Percentiles rank a stretch among this genome's conserved stretches.
Evolutionary conservation across 2,113 vertebrate genomes (phyloP).

Genomic region (Dascyllus trimaculatus): DNA sequence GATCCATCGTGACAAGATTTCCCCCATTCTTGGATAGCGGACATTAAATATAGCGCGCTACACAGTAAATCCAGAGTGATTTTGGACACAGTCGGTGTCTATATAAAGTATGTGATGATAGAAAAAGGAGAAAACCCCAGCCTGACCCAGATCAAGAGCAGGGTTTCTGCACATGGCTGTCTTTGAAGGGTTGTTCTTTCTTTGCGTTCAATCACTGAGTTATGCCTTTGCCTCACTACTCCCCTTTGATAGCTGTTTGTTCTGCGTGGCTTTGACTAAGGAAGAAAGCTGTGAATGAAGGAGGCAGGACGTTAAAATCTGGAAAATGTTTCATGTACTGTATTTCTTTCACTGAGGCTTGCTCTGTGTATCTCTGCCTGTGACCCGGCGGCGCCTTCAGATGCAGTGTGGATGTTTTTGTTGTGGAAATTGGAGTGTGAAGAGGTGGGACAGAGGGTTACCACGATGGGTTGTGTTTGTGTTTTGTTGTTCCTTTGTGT

Average conservation of each 20-base stretch:
- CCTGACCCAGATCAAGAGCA: conserved; percentile 39
- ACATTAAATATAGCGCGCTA: background rate
- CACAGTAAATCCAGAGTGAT: background rate
- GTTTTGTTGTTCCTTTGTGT: conserved; percentile 63
- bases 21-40: background rate
- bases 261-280: conserved; percentile 49
- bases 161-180: conserved; percentile 6
- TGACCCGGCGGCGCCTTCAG: conserved; percentile 49
- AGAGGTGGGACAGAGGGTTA: conserved; percentile 60
- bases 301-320: conserved; percentile 47
- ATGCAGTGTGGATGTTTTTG: conserved; percentile 56
- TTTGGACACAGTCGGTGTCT: background rate
- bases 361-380: conserved; percentile 29
- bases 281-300: conserved; percentile 28
- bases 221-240: conserved; percentile 45
- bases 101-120: background rate
- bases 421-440: conserved; percentile 69
- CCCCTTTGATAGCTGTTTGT: conserved; percentile 71
- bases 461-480: conserved; percentile 54
- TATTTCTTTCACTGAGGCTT: conserved; percentile 32
- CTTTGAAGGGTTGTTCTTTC: conserved; percentile 40
- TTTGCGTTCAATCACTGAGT: conserved; percentile 20
- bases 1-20: background rate
- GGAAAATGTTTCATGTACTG: conserved; percentile 36
- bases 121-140: conserved; percentile 12